A percentile compares a stretch with the other conserved stretches of the same genome.
These are phyloP conservation scores for Eonycteris spelaea DNA, from an alignment of 2,113 vertebrate species.

Conservation along the genomic window DNA sequence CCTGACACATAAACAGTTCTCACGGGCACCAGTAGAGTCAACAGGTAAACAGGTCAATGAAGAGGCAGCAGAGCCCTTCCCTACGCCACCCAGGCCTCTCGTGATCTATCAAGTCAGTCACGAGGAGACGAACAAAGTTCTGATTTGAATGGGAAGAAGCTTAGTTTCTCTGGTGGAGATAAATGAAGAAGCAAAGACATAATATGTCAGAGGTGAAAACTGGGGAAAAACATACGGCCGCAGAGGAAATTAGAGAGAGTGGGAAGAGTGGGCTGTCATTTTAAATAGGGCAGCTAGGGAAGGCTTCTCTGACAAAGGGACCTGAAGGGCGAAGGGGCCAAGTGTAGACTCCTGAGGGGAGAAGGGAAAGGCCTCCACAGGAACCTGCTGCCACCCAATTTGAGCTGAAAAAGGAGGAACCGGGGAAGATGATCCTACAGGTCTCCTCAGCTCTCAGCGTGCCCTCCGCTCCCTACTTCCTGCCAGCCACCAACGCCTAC, in stretches of 20 bases:
- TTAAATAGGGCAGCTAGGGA: neutral
- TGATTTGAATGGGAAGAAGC: neutral
- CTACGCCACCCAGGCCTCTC: neutral
- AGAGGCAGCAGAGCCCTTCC: neutral
- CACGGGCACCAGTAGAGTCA: neutral
- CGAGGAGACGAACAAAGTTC: neutral
- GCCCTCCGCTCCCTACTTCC: neutral
- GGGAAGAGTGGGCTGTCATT: neutral
- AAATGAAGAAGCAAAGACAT: neutral
- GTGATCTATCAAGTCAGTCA: neutral
- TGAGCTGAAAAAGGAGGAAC: neutral
- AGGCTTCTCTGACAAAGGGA: neutral
- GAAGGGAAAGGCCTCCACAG: neutral
- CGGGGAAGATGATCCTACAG: neutral
- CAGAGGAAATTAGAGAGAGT: neutral
- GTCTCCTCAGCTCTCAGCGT: too few species aligned
- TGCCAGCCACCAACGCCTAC: neutral
- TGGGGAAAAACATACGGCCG: accelerated
- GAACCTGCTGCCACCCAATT: neutral
- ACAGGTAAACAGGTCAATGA: neutral
- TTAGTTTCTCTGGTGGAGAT: neutral
- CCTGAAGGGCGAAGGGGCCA: neutral
- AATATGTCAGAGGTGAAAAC: neutral
- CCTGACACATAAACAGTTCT: neutral
- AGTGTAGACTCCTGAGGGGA: neutral